A percentile compares a stretch with the other conserved stretches of the same genome.
Evolutionary conservation across 30 jellyfish, hydroid and myxozoan genomes (phyloP).

Genomic region (Chrysaora quinquecirrha): DNA sequence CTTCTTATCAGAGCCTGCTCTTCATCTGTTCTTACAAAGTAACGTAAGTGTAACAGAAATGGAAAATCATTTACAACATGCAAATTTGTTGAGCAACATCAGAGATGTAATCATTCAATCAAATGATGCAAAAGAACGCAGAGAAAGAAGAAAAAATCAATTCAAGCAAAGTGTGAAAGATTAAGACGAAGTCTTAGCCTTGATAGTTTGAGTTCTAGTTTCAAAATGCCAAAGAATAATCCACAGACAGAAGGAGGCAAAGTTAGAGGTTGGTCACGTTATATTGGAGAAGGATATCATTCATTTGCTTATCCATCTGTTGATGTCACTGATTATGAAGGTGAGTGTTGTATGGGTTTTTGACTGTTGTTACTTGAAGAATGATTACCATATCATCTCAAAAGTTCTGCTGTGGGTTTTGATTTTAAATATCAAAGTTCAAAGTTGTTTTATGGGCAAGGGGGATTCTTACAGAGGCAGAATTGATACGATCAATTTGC

Average conservation of each 20-base stretch:
- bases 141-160: conserved; percentile 33
- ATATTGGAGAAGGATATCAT: conserved; percentile 89
- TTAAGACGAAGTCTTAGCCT: conserved; percentile 79
- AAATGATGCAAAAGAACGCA: conserved; percentile 65
- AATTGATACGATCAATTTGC: too few relatives aligned
- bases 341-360: not conserved
- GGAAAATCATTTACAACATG: conserved; percentile 86
- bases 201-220: conserved; percentile 61
- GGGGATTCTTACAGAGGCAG: too few relatives aligned
- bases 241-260: conserved; percentile 67
- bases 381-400: too few relatives aligned
- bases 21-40: conserved; percentile 93
- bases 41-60: conserved; percentile 77
- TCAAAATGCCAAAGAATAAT: conserved; percentile 29
- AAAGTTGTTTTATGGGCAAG: too few relatives aligned
- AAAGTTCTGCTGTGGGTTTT: too few relatives aligned
- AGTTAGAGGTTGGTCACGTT: conserved; percentile 94
- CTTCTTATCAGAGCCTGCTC: conserved; percentile 95
- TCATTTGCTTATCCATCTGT: conserved; percentile 48
- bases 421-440: too few relatives aligned
- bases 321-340: conserved; percentile 61
- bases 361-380: not conserved
- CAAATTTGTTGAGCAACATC: conserved; percentile 79
- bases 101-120: conserved; percentile 83
- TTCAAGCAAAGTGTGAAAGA: conserved; percentile 48